Evolutionary conservation across 2,888 invertebrate species (phyloP).

Genomic region (Stenolophus ochropezus): DNA sequence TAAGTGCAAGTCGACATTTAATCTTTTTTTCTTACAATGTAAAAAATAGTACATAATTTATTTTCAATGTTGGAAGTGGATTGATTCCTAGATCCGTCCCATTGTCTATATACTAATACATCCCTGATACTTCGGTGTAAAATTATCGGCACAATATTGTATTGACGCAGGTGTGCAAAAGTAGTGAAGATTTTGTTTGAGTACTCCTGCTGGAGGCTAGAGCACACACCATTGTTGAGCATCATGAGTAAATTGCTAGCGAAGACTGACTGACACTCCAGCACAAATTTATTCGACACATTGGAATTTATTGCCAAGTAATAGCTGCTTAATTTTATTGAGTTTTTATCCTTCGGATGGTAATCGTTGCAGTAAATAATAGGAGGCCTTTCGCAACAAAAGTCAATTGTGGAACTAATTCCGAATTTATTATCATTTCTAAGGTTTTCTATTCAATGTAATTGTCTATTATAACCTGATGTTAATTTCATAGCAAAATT

Average conservation of each 20-base stretch:
- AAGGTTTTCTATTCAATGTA: neutral
- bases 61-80: no score
- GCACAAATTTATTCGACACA: constrained; percentile 18
- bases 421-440: neutral
- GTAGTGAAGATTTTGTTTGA: neutral
- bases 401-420: neutral
- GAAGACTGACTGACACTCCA: constrained; percentile 10
- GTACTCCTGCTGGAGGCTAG: neutral
- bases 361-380: constrained; percentile 27
- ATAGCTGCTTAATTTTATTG: constrained; percentile 29
- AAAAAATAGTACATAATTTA: no score
- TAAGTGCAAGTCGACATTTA: no score
- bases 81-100: no score
- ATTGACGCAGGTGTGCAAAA: neutral
- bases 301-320: constrained; percentile 19
- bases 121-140: no score
- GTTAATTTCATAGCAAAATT: neutral
- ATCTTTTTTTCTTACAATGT: no score
- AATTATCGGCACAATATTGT: no score
- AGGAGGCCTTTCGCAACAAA: neutral
- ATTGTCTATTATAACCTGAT: neutral
- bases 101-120: no score
- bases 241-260: constrained; percentile 26
- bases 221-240: constrained; percentile 9
- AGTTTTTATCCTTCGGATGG: constrained; percentile 4